Evolutionary conservation across 2,113 vertebrate genomes (phyloP).

Genomic region (Leucopsar rothschildi): DNA sequence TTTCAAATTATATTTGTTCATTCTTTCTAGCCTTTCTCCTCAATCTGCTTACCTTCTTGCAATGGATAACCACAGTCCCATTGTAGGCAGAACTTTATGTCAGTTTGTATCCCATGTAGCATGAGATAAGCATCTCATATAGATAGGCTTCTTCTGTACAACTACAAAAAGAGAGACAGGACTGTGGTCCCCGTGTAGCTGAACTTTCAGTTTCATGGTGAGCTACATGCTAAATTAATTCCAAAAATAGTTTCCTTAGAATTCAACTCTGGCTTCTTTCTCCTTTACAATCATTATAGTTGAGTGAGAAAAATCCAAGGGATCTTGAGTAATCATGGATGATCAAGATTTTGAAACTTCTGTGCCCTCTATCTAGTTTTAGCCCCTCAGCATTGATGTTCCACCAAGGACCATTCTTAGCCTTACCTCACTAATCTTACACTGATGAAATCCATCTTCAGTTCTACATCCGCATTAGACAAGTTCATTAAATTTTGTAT

Average conservation of each 20-base stretch:
- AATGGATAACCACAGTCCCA: neutral
- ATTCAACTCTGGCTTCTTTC: neutral
- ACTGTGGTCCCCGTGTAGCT: neutral
- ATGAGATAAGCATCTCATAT: neutral
- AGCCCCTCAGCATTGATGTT: neutral
- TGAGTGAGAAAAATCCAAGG: neutral
- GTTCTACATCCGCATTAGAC: neutral
- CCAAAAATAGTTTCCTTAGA: neutral
- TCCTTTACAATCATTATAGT: neutral
- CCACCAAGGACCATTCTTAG: neutral
- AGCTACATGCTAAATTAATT: neutral
- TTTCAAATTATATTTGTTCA: neutral
- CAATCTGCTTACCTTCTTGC: neutral
- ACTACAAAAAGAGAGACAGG: neutral
- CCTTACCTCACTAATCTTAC: neutral
- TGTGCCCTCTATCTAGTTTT: neutral
- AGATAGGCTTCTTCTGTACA: neutral
- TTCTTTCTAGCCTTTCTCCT: neutral
- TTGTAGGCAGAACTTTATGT: neutral
- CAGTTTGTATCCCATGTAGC: neutral
- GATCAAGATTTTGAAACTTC: neutral
- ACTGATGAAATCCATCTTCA: neutral
- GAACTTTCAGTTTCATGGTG: neutral
- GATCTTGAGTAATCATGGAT: neutral
- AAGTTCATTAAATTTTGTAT: constrained; percentile 10